Percentiles rank a stretch among this genome's conserved stretches.
Evolutionary conservation across 2,113 vertebrate species (phyloP).

Genomic region (Odobenus rosmarus): DNA sequence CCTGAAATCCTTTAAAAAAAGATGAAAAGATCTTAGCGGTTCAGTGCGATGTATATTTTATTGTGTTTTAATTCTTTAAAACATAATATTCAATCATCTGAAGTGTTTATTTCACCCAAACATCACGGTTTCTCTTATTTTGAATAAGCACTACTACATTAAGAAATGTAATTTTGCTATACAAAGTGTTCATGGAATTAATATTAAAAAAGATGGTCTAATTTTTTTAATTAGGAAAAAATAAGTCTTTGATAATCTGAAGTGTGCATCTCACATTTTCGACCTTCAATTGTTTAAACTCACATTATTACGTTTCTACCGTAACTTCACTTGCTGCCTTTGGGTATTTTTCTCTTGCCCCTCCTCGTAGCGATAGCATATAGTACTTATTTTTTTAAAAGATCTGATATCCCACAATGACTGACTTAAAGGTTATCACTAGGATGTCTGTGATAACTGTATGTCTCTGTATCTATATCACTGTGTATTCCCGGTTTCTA

Average conservation of each 20-base stretch:
- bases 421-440: not conserved
- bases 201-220: not conserved
- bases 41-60: not conserved
- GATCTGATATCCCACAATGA: not conserved
- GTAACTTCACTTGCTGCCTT: not conserved
- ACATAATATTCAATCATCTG: not conserved
- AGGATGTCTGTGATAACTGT: not conserved
- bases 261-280: not conserved
- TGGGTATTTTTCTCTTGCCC: not conserved
- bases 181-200: not conserved
- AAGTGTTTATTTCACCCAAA: not conserved
- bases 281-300: not conserved
- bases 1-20: not conserved
- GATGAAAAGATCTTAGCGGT: not conserved
- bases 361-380: not conserved
- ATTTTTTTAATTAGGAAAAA: not conserved
- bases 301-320: not conserved
- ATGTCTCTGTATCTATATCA: not conserved
- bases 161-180: not conserved
- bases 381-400: not conserved
- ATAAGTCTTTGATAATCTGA: not conserved
- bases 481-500: not conserved
- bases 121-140: conserved; percentile 5
- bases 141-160: not conserved
- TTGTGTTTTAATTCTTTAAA: conserved; percentile 31